Base-by-base conservation (phyloP, 1,140 invertebrate genomes). In the Orius insidiosus region DNA sequence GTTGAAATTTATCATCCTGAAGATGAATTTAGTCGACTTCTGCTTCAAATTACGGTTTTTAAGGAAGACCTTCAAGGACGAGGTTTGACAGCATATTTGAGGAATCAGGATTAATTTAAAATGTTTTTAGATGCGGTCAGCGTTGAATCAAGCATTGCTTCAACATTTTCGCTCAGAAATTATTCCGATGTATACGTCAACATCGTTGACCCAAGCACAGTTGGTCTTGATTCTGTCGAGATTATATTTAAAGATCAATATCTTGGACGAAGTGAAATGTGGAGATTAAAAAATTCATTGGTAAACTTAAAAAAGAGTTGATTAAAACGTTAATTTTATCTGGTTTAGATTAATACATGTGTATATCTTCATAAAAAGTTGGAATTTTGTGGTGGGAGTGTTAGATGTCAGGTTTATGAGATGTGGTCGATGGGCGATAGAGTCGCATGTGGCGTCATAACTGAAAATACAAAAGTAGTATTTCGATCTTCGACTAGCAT, bases 191-290 rank as follows among this genome's bases (percentile, higher is more conserved):
- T 92, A 11, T 76, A 74, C 56, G 76, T 92, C 53, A 78, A 77
- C 53, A 74, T 81, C 50, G 83, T 92, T 0, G 77, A 81, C 69
- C 76, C 80, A 7, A 66, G 70, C 42, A 75, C 78, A 65, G 87
- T 97, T n/a, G 75, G 84, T 3, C 64, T 98, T 19, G 93, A 98
- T 66, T 88, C 92, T 5, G 79, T 98, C 36, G 95, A 98, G 63
- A 64, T 99, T 2, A 90, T 87, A 0, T 97, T 97, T 57, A 96
- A 93, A 64, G 95, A 98, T 62, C 92, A 96, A 60, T 98, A 98
- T 58, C 77, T 97, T 68, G 92, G 90, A 8, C 70, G 95, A 47
- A 93, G 92, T 56, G 95, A 98, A 69, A 98, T 98, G 93, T 98
- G 92, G 88, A 69, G 93, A 37, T 62, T 98, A 5, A 92, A 92